Evolutionary conservation across 2,888 invertebrate genomes (phyloP).

Genomic region (Tetropium fuscum): DNA sequence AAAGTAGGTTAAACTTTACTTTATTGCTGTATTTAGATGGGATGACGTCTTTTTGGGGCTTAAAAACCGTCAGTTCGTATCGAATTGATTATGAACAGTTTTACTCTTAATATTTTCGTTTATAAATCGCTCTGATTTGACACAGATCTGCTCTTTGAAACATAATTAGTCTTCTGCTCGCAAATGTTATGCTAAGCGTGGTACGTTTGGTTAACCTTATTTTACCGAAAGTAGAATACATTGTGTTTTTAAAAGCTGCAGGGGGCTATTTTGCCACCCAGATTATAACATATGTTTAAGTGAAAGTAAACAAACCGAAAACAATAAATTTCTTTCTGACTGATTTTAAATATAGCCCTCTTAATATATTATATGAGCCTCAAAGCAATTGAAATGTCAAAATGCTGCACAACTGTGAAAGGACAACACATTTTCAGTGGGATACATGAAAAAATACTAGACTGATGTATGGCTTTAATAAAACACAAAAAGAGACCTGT

Average conservation of each 20-base stretch:
- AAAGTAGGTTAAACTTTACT: conserved; percentile 53
- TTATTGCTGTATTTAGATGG: conserved; percentile 34
- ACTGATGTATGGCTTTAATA: too few species aligned
- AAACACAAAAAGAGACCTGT: too few species aligned
- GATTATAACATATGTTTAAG: conserved; percentile 1
- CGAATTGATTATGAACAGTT: conserved; percentile 48
- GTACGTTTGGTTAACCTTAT: conserved; percentile 21
- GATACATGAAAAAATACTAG: too few species aligned
- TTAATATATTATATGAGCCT: not conserved
- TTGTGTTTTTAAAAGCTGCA: conserved; percentile 2
- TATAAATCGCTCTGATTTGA: conserved; percentile 18
- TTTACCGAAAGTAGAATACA: conserved; percentile 6
- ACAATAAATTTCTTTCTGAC: not conserved
- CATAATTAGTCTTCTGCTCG: not conserved
- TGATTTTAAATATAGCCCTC: not conserved
- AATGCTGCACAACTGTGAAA: too few species aligned
- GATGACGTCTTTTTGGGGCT: conserved; percentile 30
- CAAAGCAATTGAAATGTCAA: too few species aligned
- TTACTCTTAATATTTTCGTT: conserved; percentile 41
- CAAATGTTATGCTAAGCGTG: not conserved
- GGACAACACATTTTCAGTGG: too few species aligned
- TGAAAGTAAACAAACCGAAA: conserved; percentile 10
- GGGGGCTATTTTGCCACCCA: conserved; percentile 16
- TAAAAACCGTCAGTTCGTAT: conserved; percentile 6
- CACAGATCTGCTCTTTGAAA: conserved; percentile 11